Evolutionary conservation across 2,888 invertebrate species (phyloP), one percentile per base, ranked within the genome.

Genomic region (Andrena flavipes): DNA sequence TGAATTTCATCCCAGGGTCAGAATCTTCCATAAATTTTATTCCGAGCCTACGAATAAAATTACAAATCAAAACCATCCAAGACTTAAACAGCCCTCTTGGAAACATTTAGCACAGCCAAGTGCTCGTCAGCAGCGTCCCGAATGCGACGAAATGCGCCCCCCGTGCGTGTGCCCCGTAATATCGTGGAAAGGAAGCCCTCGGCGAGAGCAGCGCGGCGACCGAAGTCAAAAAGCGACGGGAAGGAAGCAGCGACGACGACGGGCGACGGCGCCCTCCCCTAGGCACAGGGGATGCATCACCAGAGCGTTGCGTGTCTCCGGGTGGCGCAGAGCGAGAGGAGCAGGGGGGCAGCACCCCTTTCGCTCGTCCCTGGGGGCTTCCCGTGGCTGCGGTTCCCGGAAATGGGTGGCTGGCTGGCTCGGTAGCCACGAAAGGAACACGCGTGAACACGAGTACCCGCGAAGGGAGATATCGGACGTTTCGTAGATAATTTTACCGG

Each of bases 341-440:
- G 33, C 77, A 76, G 56, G 35, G 59, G 74, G 65, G 70, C 68
- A 73, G 74, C 72, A 78, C 84, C 85, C 85, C 84, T 84, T 82
- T 69, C 63, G 35, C 65, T 23, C 30, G 78, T 84, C 86, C 78
- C 83, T 54, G 64, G 76, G 73, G 82, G 82, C 78, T 80, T 82
- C 77, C 75, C 81, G 73, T 83, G 79, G 84, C 84, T 87, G 80
- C 85, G 88, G 90, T 92, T 92, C 92, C 91, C 88, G 92, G 92
- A 92, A 93, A 86, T 85, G 85, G 84, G 81, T 69, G 74, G 87
- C 84, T 86, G 74, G 87, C 84, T 86, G 85, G 82, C 84, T 86
- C 83, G 82, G 77, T 78, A 80, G 77, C 77, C 77, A 80, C 68
- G 75, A 79, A 78, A 84, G 78, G 62, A 78, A 71, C 75, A 83